A percentile compares a stretch with the other conserved stretches of the same genome.
Evolutionary conservation across 2,797 vertebrate genomes (phyloP).

Genomic region (Ataeniobius toweri): DNA sequence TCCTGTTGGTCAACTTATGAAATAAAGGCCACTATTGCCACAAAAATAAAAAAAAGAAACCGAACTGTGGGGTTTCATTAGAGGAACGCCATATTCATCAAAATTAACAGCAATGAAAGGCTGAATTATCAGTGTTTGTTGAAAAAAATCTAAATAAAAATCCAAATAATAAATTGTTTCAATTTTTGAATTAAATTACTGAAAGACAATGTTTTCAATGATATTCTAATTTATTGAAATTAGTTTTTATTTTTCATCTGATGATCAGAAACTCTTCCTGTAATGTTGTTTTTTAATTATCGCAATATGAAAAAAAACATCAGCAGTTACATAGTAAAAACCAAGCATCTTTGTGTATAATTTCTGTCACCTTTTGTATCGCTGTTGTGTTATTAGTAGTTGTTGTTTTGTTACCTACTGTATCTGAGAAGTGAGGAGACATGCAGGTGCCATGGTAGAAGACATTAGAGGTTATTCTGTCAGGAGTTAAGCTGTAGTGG

Average conservation of each 20-base stretch:
- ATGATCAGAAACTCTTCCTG: not conserved
- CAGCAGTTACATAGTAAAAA: not conserved
- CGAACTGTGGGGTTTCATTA: not conserved
- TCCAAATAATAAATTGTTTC: not conserved
- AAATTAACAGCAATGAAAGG: not conserved
- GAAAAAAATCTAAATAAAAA: not conserved
- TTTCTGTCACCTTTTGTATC: slow-evolving; percentile 16
- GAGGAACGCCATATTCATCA: not conserved
- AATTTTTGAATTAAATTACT: not conserved
- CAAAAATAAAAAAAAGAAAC: not conserved
- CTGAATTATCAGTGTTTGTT: not conserved
- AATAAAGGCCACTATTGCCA: too few species aligned
- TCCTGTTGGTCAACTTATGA: too few species aligned
- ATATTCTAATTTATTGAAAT: not conserved
- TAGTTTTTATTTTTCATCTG: not conserved
- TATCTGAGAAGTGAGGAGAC: not conserved
- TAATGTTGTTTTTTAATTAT: not conserved
- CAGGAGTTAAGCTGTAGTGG: slow-evolving; percentile 23
- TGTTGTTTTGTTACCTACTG: slow-evolving; percentile 64
- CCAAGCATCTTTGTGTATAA: not conserved
- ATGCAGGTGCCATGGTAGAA: slow-evolving; percentile 1
- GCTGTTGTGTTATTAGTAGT: not conserved
- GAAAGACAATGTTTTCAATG: not conserved
- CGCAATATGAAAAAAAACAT: not conserved
- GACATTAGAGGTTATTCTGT: slow-evolving; percentile 24